Conservation (phyloP, 2,113 vertebrate genomes). For the Phylloscopus trochiloides region DNA sequence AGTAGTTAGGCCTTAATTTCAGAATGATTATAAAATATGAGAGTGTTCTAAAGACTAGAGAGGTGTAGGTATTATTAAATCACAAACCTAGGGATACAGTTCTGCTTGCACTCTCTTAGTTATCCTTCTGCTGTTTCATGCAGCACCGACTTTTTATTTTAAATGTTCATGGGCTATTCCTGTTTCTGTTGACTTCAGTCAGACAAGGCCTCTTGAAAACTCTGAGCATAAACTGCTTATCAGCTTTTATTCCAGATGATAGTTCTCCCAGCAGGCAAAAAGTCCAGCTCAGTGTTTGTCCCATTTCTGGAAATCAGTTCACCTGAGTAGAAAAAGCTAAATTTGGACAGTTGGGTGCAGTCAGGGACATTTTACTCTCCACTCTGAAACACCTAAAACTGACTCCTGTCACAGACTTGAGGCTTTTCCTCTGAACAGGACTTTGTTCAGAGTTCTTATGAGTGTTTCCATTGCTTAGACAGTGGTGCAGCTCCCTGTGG, state of each 20-base stretch:
- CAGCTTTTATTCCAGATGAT: neutral
- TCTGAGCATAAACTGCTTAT: neutral
- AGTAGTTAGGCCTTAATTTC: constrained; percentile 42
- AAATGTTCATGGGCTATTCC: neutral
- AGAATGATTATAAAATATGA: constrained; percentile 29
- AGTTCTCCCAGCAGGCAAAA: neutral
- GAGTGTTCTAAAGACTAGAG: neutral
- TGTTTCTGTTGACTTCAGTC: neutral
- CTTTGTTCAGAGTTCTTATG: neutral
- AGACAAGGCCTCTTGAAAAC: neutral
- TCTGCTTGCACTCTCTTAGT: neutral
- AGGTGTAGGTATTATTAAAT: neutral
- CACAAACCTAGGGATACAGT: neutral
- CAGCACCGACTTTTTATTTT: neutral
- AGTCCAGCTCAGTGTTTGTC: neutral
- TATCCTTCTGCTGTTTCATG: neutral
- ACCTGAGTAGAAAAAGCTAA: neutral
- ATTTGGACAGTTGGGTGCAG: neutral
- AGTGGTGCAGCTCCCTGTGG: neutral
- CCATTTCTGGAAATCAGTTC: neutral
- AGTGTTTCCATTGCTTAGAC: neutral
- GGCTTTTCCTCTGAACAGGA: neutral
- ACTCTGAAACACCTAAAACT: neutral
- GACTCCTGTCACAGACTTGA: neutral
- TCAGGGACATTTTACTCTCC: neutral